Base-by-base conservation (phyloP, 2,113 vertebrate genomes). In the Oostethus manadensis region DNA sequence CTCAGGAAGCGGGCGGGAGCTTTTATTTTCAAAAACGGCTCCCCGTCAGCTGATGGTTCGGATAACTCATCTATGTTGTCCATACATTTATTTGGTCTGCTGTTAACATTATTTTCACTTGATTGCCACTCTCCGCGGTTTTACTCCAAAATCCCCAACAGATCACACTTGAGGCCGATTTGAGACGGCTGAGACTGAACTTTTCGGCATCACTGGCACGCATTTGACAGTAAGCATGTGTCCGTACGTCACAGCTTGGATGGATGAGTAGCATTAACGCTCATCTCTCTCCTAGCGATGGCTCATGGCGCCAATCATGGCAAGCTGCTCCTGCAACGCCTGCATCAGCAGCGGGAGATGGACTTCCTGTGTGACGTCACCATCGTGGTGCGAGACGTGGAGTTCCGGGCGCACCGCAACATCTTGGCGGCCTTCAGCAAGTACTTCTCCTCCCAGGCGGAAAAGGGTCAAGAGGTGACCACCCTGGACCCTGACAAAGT, bases 401-500 rank as follows among this genome's bases (percentile, higher is more conserved):
- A 86, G 81, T 88, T 88, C 82, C 73, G 86, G 60, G 86, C 86
- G 6, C 95, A 99, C 62, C 90, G 93, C 43, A 98, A 97, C 62
- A 92, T 99, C 57, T 91, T 99, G 6, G 94, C 94, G 1, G 95
- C 94, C 0, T 99, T 98, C 85, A 98, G 96, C 76, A 90, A 94
- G 53, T 98, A 94, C 83, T 99, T 99, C 60, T 89, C 90, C 26
- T 85, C 91, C 0, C 91, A 93, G 68, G 91, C 92, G 0, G 58
- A 91, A 0, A 91, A 88, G 45, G 92, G 88, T 10, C 83, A 84
- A 58, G 91, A 75, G 17, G 82, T 92, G 46, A 88, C 80, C 0
- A 91, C 92, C 22, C 65, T 98, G 80, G 95, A 99, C 86, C 93
- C 94, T 13, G 92, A 90, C 56, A 91, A 90, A 74, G 93, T 99